phyloP scores from a whole-genome alignment of 2,888 invertebrate species.

The Meganola albula region DNA sequence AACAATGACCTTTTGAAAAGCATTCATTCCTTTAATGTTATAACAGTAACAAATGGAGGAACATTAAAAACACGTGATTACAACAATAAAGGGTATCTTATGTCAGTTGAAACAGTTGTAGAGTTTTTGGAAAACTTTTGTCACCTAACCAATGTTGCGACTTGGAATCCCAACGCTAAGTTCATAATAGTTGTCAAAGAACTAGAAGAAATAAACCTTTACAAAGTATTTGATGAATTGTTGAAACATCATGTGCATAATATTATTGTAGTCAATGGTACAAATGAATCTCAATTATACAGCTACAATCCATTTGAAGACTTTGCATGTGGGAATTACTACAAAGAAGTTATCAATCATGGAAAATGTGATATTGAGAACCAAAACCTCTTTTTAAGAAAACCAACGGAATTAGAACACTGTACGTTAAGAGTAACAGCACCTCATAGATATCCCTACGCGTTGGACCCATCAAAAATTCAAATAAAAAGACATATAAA shows the following conservation, averaged over 20 bases:
- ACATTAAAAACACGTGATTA: neutral
- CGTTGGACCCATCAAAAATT: conserved; percentile 13
- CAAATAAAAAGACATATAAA: neutral
- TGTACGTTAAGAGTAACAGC: conserved; percentile 39
- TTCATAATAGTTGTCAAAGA: conserved; percentile 35
- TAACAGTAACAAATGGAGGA: neutral
- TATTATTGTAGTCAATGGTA: conserved; percentile 38
- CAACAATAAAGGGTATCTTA: conserved; percentile 30
- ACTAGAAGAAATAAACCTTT: conserved; percentile 19
- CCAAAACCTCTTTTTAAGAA: conserved; percentile 32
- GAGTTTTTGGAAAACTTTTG: conserved; percentile 26
- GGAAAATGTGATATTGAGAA: conserved; percentile 38
- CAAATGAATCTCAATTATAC: conserved; percentile 33
- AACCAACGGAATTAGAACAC: conserved; percentile 37
- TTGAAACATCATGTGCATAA: conserved; percentile 32
- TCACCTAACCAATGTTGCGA: conserved; percentile 24
- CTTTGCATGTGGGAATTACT: conserved; percentile 47
- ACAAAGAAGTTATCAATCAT: conserved; percentile 32
- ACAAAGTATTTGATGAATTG: conserved; percentile 37
- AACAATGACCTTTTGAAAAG: conserved; percentile 16
- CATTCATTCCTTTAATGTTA: conserved; percentile 18
- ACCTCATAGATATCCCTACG: conserved; percentile 17
- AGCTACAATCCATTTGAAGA: conserved; percentile 52
- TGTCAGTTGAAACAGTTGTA: conserved; percentile 19
- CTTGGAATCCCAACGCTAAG: conserved; percentile 40